Percentiles rank a stretch among this genome's conserved stretches.
phyloP scores from a whole-genome alignment of 2,888 invertebrate genomes.

The Drosophila villosipedis region DNA sequence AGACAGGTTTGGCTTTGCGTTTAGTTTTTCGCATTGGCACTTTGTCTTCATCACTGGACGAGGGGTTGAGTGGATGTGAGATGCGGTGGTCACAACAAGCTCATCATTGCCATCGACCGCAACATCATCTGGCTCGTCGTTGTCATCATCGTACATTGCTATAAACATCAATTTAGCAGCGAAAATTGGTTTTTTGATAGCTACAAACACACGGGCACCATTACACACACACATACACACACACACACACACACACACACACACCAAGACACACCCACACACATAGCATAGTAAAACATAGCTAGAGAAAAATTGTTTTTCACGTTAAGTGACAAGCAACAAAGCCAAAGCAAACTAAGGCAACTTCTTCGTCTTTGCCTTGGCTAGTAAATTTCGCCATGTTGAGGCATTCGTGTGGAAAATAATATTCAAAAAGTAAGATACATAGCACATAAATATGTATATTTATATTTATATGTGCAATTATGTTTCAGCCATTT shows the following conservation, averaged over 20 bases:
- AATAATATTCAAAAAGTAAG: constrained; percentile 59
- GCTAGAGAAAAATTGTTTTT: constrained; percentile 80
- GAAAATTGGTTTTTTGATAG: constrained; percentile 81
- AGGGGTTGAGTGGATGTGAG: not conserved
- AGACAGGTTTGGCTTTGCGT: constrained; percentile 61
- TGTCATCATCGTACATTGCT: constrained; percentile 72
- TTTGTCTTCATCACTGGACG: constrained; percentile 73
- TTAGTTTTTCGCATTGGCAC: constrained; percentile 78
- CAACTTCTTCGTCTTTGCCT: constrained; percentile 41
- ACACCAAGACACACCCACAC: constrained; percentile 8
- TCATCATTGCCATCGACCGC: constrained; percentile 72
- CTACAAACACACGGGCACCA: constrained; percentile 41
- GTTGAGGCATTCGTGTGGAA: constrained; percentile 70
- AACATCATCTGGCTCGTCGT: constrained; percentile 51
- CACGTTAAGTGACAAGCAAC: constrained; percentile 77
- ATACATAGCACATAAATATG: constrained; percentile 8
- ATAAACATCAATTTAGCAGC: constrained; percentile 81
- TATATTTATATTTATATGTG: constrained; percentile 9
- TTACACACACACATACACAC: constrained; percentile 3
- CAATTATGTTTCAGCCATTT: constrained; percentile 24
- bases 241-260: constrained; percentile 8
- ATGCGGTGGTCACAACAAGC: constrained; percentile 68
- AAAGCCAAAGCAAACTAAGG: constrained; percentile 20
- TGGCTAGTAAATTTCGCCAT: constrained; percentile 57
- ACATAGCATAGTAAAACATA: constrained; percentile 27